Evolutionary conservation across 2,888 invertebrate genomes (phyloP).

Genomic region (Lepidocyrtoides sp.): DNA sequence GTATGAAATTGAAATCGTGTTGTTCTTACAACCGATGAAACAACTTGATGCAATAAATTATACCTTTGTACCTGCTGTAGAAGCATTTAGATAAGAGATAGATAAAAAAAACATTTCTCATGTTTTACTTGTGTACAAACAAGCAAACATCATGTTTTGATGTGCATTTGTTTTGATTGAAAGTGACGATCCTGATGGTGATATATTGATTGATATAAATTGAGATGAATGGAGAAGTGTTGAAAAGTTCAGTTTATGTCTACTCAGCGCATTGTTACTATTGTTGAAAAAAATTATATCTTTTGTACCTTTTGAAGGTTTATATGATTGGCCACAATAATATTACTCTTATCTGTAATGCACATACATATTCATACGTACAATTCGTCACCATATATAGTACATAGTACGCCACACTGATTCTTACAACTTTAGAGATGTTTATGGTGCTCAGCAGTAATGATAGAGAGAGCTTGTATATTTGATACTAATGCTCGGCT

Average conservation of each 20-base stretch:
- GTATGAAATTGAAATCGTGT: constrained; percentile 15
- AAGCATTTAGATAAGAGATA: neutral
- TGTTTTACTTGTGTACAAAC: neutral
- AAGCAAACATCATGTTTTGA: neutral
- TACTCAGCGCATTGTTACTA: neutral
- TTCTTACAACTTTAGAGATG: neutral
- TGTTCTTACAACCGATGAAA: neutral
- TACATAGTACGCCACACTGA: neutral
- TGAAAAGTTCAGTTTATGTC: neutral
- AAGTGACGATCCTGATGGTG: constrained; percentile 34
- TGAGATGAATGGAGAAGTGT: constrained; percentile 24
- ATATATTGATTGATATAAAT: constrained; percentile 47
- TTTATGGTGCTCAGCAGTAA: constrained; percentile 25
- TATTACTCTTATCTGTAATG: neutral
- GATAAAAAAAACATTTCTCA: neutral
- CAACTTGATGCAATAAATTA: neutral
- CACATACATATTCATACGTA: neutral
- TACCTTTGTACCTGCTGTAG: neutral
- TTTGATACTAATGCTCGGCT: neutral
- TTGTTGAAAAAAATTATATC: neutral
- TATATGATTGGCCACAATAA: neutral
- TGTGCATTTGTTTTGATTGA: constrained; percentile 45
- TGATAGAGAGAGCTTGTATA: neutral
- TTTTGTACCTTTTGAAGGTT: neutral
- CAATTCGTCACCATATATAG: neutral